Percentiles rank a stretch among this genome's conserved stretches.
phyloP scores from a whole-genome alignment of 2,888 invertebrate genomes.

The Plagodis pulveraria region DNA sequence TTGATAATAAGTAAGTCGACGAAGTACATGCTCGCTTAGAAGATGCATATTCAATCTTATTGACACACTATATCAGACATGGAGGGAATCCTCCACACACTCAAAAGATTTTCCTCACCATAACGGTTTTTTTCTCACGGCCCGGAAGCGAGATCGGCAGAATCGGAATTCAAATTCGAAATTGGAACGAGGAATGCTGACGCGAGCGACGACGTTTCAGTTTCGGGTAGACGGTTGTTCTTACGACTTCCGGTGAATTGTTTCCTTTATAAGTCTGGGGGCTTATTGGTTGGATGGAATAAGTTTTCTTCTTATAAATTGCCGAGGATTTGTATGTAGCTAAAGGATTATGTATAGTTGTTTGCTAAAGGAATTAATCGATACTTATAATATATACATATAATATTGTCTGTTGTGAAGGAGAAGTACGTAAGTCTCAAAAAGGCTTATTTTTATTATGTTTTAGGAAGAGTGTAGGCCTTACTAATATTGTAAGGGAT shows the following conservation, averaged over 20 bases:
- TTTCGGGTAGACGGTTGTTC: slow-evolving; percentile 29
- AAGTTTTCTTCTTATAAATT: slow-evolving; percentile 14
- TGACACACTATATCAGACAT: too few species aligned
- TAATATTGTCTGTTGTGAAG: too few species aligned
- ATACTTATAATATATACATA: too few species aligned
- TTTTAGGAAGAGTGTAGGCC: too few species aligned
- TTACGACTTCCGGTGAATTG: slow-evolving; percentile 31
- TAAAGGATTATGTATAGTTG: neutral
- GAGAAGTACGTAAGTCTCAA: too few species aligned
- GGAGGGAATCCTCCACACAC: neutral
- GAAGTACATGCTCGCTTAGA: too few species aligned
- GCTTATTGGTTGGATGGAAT: slow-evolving; percentile 18
- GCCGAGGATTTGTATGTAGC: neutral
- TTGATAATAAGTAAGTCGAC: too few species aligned
- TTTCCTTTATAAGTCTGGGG: slow-evolving; percentile 27
- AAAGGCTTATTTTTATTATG: too few species aligned
- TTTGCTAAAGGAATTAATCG: neutral
- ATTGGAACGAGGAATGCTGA: slow-evolving; percentile 57
- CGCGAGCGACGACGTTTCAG: slow-evolving; percentile 35
- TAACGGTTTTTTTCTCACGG: slow-evolving; percentile 34
- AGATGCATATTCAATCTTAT: too few species aligned
- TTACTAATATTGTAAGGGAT: too few species aligned
- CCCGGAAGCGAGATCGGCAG: slow-evolving; percentile 42
- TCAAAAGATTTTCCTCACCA: neutral
- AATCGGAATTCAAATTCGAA: slow-evolving; percentile 63